Conservation (phyloP, 2,113 vertebrate species). For the Ceyx cyanopectus region DNA sequence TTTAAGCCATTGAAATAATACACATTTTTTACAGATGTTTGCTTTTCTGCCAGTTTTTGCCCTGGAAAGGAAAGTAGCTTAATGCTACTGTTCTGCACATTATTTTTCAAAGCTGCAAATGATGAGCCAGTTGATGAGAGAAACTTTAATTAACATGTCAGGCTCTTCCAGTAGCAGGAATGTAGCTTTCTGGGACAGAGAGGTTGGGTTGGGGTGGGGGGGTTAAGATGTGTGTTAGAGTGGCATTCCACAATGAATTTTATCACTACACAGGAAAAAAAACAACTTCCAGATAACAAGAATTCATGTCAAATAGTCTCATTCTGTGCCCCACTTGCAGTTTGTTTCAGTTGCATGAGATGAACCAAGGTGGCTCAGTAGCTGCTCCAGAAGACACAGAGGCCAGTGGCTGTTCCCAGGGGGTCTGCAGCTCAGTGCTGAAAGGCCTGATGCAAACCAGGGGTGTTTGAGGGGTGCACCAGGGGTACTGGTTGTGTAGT, state of each 20-base stretch:
- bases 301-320: background rate
- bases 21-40: background rate
- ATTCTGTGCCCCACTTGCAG: background rate
- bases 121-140: constrained; percentile 45
- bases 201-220: background rate
- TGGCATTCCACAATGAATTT: background rate
- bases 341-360: background rate
- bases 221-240: background rate
- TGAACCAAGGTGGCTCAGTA: constrained; percentile 25
- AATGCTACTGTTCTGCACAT: constrained; percentile 35
- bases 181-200: constrained; percentile 43
- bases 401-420: background rate
- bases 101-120: constrained; percentile 63
- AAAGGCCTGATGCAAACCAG: background rate
- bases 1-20: constrained; percentile 33
- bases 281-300: background rate
- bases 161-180: constrained; percentile 56
- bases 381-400: constrained; percentile 18
- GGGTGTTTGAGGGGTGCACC: constrained; percentile 18
- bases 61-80: constrained; percentile 42
- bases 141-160: constrained; percentile 2
- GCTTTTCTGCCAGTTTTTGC: constrained; percentile 34
- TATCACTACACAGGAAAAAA: background rate
- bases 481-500: background rate
- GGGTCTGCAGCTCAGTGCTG: background rate